Percentiles rank a stretch among this genome's conserved stretches.
phyloP scores from a whole-genome alignment of 2,888 invertebrate species.

The Cephus sareptanus region DNA sequence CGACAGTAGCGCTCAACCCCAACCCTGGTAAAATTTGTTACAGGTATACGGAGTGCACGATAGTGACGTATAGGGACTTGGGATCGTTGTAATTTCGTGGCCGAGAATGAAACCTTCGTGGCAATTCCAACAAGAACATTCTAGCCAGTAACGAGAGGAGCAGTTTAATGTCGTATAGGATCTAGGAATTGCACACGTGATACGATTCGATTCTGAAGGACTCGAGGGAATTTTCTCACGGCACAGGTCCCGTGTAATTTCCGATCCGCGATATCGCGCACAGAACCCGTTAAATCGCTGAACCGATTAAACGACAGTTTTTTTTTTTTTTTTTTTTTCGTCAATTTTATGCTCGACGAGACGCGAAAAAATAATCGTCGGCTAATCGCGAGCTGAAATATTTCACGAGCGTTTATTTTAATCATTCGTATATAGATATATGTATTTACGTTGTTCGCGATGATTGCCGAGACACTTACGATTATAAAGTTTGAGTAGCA shows the following conservation, averaged over 20 bases:
- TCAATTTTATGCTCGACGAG: neutral
- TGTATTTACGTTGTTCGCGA: too few relatives aligned
- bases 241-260: neutral
- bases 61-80: neutral
- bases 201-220: neutral
- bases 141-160: neutral
- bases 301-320: neutral
- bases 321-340: neutral
- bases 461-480: too few relatives aligned
- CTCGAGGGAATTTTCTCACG: neutral
- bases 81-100: neutral
- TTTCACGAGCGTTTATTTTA: neutral
- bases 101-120: neutral
- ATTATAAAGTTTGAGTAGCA: constrained; percentile 38
- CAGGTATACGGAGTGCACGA: neutral
- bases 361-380: neutral
- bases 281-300: neutral
- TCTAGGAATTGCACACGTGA: neutral
- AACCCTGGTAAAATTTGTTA: neutral
- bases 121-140: neutral
- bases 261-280: neutral
- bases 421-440: neutral
- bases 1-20: constrained; percentile 10
- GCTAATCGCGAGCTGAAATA: neutral
- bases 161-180: neutral